Evolutionary conservation across 2,113 vertebrate genomes (phyloP), one percentile per base, ranked within the genome.

Genomic region (Gymnarchus niloticus): DNA sequence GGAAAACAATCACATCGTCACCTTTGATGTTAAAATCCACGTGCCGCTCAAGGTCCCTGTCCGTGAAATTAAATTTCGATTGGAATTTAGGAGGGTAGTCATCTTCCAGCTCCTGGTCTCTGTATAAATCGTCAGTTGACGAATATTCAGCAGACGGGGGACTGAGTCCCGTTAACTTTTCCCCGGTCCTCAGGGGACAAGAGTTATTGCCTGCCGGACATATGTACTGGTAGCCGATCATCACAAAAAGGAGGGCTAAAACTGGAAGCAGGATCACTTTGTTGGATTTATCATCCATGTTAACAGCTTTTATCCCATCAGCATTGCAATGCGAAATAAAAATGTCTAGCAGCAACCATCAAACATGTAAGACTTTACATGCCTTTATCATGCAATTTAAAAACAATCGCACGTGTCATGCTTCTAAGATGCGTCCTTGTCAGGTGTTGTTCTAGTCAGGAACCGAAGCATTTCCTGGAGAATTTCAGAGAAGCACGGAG

Each of bases 191-290:
- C 87, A 96, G 92, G 91, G 94, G 87, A 91, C 94, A 93, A 25
- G 96, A 91, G 89, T 92, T 94, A 87, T 92, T 93, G 80, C 95
- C 95, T 25, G 94, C 93, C 80, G 95, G 96, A 88, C 95, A 96
- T 86, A 98, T 96, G 92, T 98, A 98, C 93, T 99, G 97, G 90
- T 97, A 98, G 81, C 97, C 95, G 91, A 98, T 96, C 94, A 96
- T 95, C 88, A 98, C 91, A 93, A 97, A 99, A 90, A 98, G 95
- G 84, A 98, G 95, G 7, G 96, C 95, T 91, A 97, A 92, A 90
- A 98, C 92, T 41, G 96, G 97, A 91, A 96, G 95, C 92, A 98
- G 92, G 89, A 99, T 94, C 93, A 97, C 96, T 94, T 96, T 98
- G 91, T 96, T 96, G 94, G 95, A 94, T 93, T 96, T 96, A 84